Conservation (phyloP, 2,888 invertebrate species). For the Subacronicta megacephala region DNA sequence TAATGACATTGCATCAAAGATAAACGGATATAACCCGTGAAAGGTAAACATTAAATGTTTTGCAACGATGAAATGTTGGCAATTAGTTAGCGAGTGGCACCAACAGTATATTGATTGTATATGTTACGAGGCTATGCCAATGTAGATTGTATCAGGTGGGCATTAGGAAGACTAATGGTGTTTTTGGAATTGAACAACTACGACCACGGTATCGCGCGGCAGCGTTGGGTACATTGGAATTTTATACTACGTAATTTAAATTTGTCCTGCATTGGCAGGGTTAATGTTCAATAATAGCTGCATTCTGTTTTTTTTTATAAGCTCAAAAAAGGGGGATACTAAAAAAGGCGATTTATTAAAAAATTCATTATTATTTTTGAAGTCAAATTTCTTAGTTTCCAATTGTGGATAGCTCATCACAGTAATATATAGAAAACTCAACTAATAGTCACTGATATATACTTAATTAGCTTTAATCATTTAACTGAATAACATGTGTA, state of each 20-base stretch:
- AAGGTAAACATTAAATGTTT: slow-evolving; percentile 62
- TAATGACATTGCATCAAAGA: slow-evolving; percentile 62
- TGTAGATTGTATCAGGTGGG: slow-evolving; percentile 54
- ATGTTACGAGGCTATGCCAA: slow-evolving; percentile 57
- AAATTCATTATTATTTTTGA: too few species aligned
- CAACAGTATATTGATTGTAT: slow-evolving; percentile 57
- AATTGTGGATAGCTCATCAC: too few species aligned
- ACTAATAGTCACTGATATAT: too few species aligned
- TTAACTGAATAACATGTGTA: too few species aligned
- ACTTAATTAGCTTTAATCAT: too few species aligned
- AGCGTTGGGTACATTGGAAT: slow-evolving; percentile 4
- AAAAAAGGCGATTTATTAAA: too few species aligned
- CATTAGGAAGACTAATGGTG: slow-evolving; percentile 57
- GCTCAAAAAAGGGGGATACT: too few species aligned
- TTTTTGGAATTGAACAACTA: slow-evolving; percentile 47
- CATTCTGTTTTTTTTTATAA: too few species aligned
- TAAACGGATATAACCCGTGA: slow-evolving; percentile 61
- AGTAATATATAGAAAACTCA: too few species aligned
- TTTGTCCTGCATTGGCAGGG: background rate
- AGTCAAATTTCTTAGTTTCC: too few species aligned
- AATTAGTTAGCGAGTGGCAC: slow-evolving; percentile 54
- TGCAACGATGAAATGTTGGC: slow-evolving; percentile 59
- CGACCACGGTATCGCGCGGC: background rate
- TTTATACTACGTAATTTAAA: slow-evolving; percentile 9
- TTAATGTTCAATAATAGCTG: background rate